phyloP scores from a whole-genome alignment of 2,113 vertebrate species.

The Dunckerocampus dactyliophorus region DNA sequence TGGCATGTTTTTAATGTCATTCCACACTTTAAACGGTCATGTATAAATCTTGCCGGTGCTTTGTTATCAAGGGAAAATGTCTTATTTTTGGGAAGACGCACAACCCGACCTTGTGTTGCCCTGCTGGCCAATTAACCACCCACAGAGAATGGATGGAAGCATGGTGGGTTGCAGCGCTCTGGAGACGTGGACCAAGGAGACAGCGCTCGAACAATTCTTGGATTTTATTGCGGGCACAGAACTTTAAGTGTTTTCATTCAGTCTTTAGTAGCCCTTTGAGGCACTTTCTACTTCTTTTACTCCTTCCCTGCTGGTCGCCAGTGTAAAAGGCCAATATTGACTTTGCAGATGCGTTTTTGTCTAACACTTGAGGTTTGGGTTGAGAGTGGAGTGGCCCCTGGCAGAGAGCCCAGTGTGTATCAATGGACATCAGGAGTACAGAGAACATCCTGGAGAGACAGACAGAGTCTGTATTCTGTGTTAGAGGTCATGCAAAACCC shows the following conservation, averaged over 20 bases:
- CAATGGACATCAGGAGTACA: conserved; percentile 34
- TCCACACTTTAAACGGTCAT: too few species aligned
- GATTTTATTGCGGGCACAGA: conserved; percentile 1
- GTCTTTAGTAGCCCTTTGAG: conserved; percentile 38
- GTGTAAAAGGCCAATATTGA: conserved; percentile 59
- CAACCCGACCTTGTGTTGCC: conserved; percentile 35
- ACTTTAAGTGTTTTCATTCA: conserved; percentile 40
- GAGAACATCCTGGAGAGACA: conserved; percentile 1
- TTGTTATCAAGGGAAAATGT: too few species aligned
- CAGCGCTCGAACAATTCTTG: conserved; percentile 7
- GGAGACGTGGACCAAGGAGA: conserved; percentile 26
- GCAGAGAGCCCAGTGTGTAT: conserved; percentile 45
- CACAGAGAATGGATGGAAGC: conserved; percentile 44
- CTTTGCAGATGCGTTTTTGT: conserved; percentile 59
- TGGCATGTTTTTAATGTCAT: too few species aligned
- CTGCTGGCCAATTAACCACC: conserved; percentile 48
- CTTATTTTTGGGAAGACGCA: conserved; percentile 30
- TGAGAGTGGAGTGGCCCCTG: conserved; percentile 47
- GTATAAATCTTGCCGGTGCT: too few species aligned
- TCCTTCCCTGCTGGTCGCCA: conserved; percentile 42
- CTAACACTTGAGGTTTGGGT: conserved; percentile 42
- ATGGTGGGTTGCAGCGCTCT: conserved; percentile 42
- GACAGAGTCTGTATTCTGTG: conserved; percentile 7
- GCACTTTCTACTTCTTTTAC: conserved; percentile 38
- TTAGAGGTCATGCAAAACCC: neutral